Percentiles rank a stretch among this genome's conserved stretches.
phyloP scores from a whole-genome alignment of 2,888 invertebrate species.

The Eristalis pertinax region DNA sequence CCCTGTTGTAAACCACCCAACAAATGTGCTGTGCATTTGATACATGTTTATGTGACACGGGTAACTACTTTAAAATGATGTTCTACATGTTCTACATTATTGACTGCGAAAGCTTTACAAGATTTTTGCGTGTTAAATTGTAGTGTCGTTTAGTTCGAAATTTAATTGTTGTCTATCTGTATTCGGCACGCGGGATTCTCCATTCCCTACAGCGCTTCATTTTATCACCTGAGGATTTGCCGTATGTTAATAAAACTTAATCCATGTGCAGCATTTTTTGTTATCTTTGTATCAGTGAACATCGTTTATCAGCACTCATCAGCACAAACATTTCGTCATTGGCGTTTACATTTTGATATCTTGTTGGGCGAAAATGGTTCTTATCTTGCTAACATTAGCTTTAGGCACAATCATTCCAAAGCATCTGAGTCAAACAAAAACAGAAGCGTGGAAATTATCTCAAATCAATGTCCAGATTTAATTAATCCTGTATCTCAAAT shows the following conservation, averaged over 20 bases:
- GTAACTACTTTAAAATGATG: background rate
- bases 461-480: background rate
- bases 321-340: background rate
- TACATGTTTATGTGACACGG: background rate
- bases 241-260: background rate
- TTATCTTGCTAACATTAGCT: background rate
- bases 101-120: background rate
- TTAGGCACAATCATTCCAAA: background rate
- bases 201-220: background rate
- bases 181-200: background rate
- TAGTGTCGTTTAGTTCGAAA: background rate
- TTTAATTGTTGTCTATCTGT: background rate
- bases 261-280: background rate
- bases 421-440: background rate
- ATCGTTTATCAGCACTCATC: background rate
- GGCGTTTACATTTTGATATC: background rate
- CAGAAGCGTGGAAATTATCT: background rate
- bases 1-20: background rate
- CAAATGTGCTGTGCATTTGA: background rate
- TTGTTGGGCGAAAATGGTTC: background rate
- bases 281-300: background rate
- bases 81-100: background rate
- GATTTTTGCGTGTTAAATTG: background rate
- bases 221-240: background rate
- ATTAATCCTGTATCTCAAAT: no score